These are phyloP conservation scores for Allobates femoralis DNA, from an alignment of 2,797 vertebrate genomes.

Conservation along the genomic window DNA sequence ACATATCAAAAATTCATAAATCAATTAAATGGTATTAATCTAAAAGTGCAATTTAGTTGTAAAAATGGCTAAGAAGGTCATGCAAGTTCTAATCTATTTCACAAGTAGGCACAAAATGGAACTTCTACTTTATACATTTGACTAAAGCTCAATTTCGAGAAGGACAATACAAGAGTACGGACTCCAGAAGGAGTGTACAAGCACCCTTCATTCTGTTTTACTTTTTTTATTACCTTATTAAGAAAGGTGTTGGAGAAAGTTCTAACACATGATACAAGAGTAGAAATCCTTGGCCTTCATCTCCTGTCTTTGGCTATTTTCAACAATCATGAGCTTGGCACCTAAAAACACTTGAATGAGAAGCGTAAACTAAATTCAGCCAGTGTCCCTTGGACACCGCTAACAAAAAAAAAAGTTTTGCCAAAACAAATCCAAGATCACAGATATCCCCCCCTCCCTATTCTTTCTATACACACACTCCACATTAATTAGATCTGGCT, in stretches of 20 bases:
- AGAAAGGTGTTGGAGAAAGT: constrained; percentile 89
- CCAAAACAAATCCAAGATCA: constrained; percentile 73
- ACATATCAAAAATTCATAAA: neutral
- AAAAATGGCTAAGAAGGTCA: neutral
- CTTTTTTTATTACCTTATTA: constrained; percentile 86
- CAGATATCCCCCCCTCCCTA: constrained; percentile 53
- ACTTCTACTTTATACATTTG: neutral
- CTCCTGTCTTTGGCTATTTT: constrained; percentile 70
- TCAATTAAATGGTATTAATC: neutral
- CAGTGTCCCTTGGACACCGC: constrained; percentile 45
- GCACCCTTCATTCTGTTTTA: constrained; percentile 75
- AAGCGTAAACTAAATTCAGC: constrained; percentile 61
- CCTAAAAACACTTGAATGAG: constrained; percentile 36
- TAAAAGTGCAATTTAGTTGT: neutral
- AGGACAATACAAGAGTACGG: constrained; percentile 55
- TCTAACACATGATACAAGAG: constrained; percentile 89
- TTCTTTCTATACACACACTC: constrained; percentile 59
- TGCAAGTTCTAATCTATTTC: neutral
- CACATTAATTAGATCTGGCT: constrained; percentile 80
- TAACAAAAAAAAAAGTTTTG: constrained; percentile 71
- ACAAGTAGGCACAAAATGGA: neutral
- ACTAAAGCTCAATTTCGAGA: neutral
- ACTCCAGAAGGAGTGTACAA: constrained; percentile 77
- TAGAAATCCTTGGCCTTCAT: constrained; percentile 82
- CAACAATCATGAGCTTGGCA: constrained; percentile 39